These are phyloP conservation scores for Eupeodes latifasciatus DNA, from an alignment of 2,888 invertebrate genomes.

Conservation along the genomic window DNA sequence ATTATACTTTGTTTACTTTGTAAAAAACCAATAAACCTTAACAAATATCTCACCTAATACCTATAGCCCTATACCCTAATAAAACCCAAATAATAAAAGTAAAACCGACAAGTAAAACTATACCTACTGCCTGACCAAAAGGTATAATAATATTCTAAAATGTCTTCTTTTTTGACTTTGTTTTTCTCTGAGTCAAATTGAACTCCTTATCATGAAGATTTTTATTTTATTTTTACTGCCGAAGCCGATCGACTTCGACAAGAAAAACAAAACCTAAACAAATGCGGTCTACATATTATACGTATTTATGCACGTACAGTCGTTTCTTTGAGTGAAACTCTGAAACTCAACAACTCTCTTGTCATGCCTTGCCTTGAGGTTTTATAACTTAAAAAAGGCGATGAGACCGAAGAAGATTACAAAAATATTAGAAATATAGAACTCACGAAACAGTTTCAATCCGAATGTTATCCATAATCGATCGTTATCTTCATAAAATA, in stretches of 20 bases:
- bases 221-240: conserved; percentile 32
- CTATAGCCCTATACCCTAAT: too few species aligned
- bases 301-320: conserved; percentile 44
- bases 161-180: conserved; percentile 13
- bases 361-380: too few species aligned
- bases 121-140: conserved; percentile 22
- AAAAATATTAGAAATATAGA: conserved; percentile 40
- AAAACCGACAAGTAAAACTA: conserved; percentile 24
- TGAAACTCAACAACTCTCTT: not conserved
- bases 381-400: too few species aligned
- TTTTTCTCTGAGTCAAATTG: conserved; percentile 50
- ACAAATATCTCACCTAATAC: too few species aligned
- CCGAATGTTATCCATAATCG: conserved; percentile 57
- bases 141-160: conserved; percentile 25
- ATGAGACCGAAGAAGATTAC: conserved; percentile 24
- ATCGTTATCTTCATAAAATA: conserved; percentile 52
- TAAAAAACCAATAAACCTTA: too few species aligned
- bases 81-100: not conserved
- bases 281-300: conserved; percentile 34
- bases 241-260: conserved; percentile 32
- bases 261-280: conserved; percentile 60
- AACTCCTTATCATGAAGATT: conserved; percentile 55
- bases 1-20: too few species aligned
- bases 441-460: conserved; percentile 63
- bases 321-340: conserved; percentile 62